These are phyloP conservation scores for Callithrix jacchus DNA, from an alignment of 2,113 vertebrate genomes.

Conservation along the genomic window DNA sequence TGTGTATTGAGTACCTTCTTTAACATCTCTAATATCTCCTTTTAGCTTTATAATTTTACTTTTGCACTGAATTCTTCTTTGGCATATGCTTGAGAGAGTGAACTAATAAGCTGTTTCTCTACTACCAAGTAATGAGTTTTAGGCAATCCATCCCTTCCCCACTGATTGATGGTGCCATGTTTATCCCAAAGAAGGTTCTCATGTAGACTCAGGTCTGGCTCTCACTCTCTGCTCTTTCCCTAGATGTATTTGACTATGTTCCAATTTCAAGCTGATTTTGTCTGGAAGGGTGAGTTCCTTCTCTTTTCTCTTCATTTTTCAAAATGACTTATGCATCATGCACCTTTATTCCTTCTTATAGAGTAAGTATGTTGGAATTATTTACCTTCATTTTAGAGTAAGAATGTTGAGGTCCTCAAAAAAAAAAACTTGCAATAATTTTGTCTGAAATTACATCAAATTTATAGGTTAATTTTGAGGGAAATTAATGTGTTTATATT, in stretches of 20 bases:
- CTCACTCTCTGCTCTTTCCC: background rate
- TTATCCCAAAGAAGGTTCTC: background rate
- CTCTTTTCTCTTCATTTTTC: background rate
- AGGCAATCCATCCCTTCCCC: background rate
- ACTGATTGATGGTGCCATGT: background rate
- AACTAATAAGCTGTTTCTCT: background rate
- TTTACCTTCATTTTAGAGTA: background rate
- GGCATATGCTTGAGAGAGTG: background rate
- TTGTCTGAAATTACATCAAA: conserved; percentile 6
- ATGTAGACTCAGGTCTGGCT: background rate
- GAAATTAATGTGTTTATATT: background rate
- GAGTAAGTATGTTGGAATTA: background rate
- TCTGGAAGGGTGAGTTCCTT: background rate
- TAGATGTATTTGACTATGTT: background rate
- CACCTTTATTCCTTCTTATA: background rate
- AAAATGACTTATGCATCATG: background rate
- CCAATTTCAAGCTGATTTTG: background rate
- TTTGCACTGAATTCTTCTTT: background rate
- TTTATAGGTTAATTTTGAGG: background rate
- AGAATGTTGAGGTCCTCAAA: background rate
- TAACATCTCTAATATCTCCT: background rate
- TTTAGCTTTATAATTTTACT: background rate
- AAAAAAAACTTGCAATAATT: conserved; percentile 12
- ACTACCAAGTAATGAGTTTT: background rate
- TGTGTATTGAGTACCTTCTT: background rate